Base-by-base conservation (phyloP, 2,888 invertebrate genomes). In the Saturnia pavonia region DNA sequence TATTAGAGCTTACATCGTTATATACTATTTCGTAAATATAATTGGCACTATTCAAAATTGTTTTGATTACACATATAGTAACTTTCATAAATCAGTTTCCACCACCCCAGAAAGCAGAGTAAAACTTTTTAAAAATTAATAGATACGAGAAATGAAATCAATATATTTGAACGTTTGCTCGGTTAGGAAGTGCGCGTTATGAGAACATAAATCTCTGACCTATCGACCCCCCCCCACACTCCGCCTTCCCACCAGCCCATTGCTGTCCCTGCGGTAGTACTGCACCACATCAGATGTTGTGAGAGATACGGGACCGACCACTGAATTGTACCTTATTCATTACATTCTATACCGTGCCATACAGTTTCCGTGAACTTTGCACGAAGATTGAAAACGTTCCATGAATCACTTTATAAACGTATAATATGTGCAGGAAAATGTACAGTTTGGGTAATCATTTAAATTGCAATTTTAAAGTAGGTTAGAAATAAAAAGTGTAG, bases 121-220 rank as follows among this genome's bases (percentile, higher is more conserved):
- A 76, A 71, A 77, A 77, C 80, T 84, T 84, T 85, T 89, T 88
- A 89, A 91, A 90, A 90, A 88, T 91, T 83, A 85, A 90, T n/a
- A n/a, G n/a, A n/a, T 87, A 87, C 79, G 82, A 80, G 86, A 88
- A 89, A 90, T 89, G 87, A 90, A 91, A 91, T 90, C 91, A 87
- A 91, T 90, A 91, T 85, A 84, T 88, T 84, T 85, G 86, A 88
- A 85, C 88, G 87, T 87, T 89, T 87, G 83, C 85, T 83, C 81
- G 81, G 86, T 85, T 85, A 86, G 88, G 86, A 88, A 86, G 85
- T 79, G 85, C 85, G 83, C 86, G 87, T 92, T 92, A 92, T 90
- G 91, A 88, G 88, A 82, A 83, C 88, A 92, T 93, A 92, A 93
- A 93, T 93, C 91, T 89, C 86, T 78, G 82, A 87, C 85, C 86